Percentiles rank a stretch among this genome's conserved stretches.
Evolutionary conservation across 2,113 vertebrate species (phyloP).

Genomic region (Setophaga kirtlandii): DNA sequence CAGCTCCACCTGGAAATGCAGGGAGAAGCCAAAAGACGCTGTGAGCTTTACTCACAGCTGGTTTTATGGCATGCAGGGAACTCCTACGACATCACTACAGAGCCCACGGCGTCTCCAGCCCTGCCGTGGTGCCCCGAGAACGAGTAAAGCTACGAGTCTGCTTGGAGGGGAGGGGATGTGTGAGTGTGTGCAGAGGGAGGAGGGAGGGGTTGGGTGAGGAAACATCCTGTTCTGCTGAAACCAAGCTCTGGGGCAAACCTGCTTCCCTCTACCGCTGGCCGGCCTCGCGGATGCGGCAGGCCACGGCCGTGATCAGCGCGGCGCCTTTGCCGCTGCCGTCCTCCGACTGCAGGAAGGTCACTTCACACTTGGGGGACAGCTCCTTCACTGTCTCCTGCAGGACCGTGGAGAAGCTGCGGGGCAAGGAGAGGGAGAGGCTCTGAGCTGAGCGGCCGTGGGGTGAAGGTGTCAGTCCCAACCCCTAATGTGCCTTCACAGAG

Average conservation of each 20-base stretch:
- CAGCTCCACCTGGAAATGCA: not conserved
- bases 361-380: conserved; percentile 88
- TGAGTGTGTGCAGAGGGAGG: not conserved
- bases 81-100: not conserved
- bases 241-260: not conserved
- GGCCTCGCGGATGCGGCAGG: conserved; percentile 85
- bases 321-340: conserved; percentile 97
- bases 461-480: not conserved
- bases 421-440: not conserved
- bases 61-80: conserved; percentile 1
- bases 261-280: conserved; percentile 72
- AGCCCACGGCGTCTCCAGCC: not conserved
- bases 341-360: conserved; percentile 91
- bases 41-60: not conserved
- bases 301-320: conserved; percentile 93
- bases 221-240: not conserved
- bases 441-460: accelerated
- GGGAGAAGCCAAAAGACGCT: not conserved
- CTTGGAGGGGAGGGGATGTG: not conserved
- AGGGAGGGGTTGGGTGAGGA: not conserved
- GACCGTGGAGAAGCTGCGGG: conserved; percentile 85
- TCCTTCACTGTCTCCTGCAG: conserved; percentile 87
- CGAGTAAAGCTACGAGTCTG: conserved; percentile 25
- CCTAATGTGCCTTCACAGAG: accelerated
- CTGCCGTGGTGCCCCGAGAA: not conserved